Evolutionary conservation across 2,797 vertebrate species (phyloP).

Genomic region (Mallotus villosus): DNA sequence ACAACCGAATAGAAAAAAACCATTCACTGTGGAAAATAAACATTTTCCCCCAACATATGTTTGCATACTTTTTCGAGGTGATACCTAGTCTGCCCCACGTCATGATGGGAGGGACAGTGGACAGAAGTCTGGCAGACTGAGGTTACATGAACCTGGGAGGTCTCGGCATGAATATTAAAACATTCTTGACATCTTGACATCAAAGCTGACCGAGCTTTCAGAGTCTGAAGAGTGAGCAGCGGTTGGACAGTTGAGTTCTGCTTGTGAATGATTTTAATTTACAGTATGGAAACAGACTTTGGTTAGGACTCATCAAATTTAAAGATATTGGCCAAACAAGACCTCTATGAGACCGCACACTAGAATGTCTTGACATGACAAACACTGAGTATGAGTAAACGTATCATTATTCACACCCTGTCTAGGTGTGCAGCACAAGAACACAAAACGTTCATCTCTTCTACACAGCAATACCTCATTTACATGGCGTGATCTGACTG

Average conservation of each 20-base stretch:
- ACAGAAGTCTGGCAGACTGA: conserved; percentile 18
- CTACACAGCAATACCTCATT: too few relatives aligned
- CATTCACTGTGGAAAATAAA: conserved; percentile 3
- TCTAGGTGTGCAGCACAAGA: too few relatives aligned
- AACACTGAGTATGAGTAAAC: too few relatives aligned
- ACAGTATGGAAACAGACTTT: background rate
- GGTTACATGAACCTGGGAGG: conserved; percentile 52
- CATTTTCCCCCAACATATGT: background rate
- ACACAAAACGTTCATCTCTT: too few relatives aligned
- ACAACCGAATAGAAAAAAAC: background rate
- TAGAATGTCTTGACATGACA: background rate
- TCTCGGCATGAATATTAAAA: conserved; percentile 45
- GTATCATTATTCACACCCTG: too few relatives aligned
- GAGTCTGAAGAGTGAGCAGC: too few relatives aligned
- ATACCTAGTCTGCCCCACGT: background rate
- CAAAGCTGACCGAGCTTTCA: background rate
- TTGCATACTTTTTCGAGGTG: background rate
- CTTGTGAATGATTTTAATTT: background rate
- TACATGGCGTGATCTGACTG: too few relatives aligned
- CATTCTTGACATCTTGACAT: conserved; percentile 20
- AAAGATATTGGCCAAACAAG: background rate
- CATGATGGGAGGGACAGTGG: conserved; percentile 11
- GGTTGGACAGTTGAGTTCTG: background rate
- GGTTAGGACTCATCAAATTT: background rate
- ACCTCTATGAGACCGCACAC: background rate